Evolutionary conservation across 1,140 invertebrate species (phyloP), one percentile per base, ranked within the genome.

Genomic region (Patella vulgata): DNA sequence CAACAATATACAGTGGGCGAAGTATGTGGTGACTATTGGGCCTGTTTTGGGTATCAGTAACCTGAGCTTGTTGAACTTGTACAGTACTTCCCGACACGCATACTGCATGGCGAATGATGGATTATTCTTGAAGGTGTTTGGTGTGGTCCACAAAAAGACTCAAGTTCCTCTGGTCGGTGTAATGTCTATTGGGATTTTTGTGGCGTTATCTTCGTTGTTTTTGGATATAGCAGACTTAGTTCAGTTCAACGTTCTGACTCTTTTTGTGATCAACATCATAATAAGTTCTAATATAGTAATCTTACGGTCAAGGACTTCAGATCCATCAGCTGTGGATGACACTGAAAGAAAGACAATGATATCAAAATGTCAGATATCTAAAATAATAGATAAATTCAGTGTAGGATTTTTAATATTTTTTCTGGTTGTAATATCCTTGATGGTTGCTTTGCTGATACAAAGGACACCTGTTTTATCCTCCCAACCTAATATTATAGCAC

Each of bases 81-180:
- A 93, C 77, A 90, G 92, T 0, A 81, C 95, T 9, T 92, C 93
- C 0, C 85, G 93, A 21, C 93, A 92, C 61, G 88, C 94, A 78
- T 96, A 96, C 73, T 89, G 93, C 0, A 95, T 97, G 93, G 92
- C 94, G 0, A 88, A 88, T 27, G 94, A 96, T 76, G 94, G 94
- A 0, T 82, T 96, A 2, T 85, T 96, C 1, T 95, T 95, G 71
- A 50, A 43, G 39, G 93, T 91, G 68, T 86, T 95, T 31, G 90
- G 90, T 0, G 87, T 88, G 62, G 87, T 95, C 0, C 92, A 89
- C 71, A 83, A 89, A 30, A 90, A 89, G 59, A 93, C 92, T 0
- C 91, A 94, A 70, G 84, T 95, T 12, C 94, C 94, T 0, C 84
- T 95, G 2, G 80, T 89, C 0, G 94, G 94, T 74, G 82, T 95